Evolutionary conservation across 2,888 invertebrate species (phyloP), one percentile per base, ranked within the genome.

Genomic region (Falcaria lacertinaria): DNA sequence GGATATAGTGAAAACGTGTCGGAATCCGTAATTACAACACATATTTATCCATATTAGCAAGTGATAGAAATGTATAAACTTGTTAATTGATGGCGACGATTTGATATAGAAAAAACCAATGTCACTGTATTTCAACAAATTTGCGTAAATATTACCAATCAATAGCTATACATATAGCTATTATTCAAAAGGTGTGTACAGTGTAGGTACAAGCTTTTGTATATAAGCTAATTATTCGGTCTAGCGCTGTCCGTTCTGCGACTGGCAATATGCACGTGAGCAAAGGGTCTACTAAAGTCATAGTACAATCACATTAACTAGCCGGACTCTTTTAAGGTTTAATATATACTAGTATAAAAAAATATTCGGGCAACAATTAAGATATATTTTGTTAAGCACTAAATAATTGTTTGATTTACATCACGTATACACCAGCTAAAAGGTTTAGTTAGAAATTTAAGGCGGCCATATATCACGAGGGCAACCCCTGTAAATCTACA

Each of bases 1-100:
- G 17, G 28, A 28, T 35, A 41, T 32, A 28, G 28, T 22, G 28
- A 41, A 35, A 41, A 16, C 41, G 16, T 41, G 16, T 15, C 16
- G 35, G 15, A 34, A 15, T 15, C 15, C 11, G 34, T 15, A 15
- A 34, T 34, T 34, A 34, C 11, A 28, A 28, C 28, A 28, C 28
- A 11, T 28, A 11, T 28, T 28, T 28, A 28, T 1, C 6, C 28
- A 28, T 11, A 28, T 28, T 28, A 28, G 28, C 28, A 11, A 11
- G 28, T 28, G 28, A 28, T 28, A 28, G 28, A 7, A 28, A 28
- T 11, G 28, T 28, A 11, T 11, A 28, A 11, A 28, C 28, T 7
- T 28, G 28, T 28, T 7, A 28, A 28, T 28, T 28, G 11, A n/a
- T n/a, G n/a, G n/a, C n/a, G n/a, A 28, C 11, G 28, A 7, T 28